phyloP scores from a whole-genome alignment of 1,140 invertebrate species.

The Lordiphosa clarofinis region DNA sequence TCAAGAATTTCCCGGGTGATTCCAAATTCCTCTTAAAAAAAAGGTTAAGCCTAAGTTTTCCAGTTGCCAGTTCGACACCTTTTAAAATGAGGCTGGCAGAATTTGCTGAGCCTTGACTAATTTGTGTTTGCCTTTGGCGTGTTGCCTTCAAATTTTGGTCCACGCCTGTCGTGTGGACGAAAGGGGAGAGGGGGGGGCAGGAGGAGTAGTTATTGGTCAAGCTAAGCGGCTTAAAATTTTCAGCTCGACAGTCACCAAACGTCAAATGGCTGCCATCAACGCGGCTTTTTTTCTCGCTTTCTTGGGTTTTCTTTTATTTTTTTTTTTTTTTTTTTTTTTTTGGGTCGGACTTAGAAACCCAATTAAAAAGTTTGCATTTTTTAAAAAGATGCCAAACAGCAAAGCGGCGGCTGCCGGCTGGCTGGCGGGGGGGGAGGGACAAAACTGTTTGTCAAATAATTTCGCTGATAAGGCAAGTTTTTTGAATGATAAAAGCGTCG shows the following conservation, averaged over 20 bases:
- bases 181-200: too few species aligned
- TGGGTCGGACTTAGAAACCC: slow-evolving; percentile 54
- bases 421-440: slow-evolving; percentile 40
- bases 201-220: slow-evolving; percentile 51
- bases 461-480: slow-evolving; percentile 35
- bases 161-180: too few species aligned
- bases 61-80: background rate
- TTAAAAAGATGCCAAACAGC: slow-evolving; percentile 36
- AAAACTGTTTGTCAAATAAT: slow-evolving; percentile 78
- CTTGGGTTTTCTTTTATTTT: slow-evolving; percentile 26
- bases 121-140: slow-evolving; percentile 28
- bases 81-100: slow-evolving; percentile 27
- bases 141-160: slow-evolving; percentile 41
- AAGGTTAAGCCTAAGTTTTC: too few species aligned
- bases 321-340: slow-evolving; percentile 7
- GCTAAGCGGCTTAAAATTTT: slow-evolving; percentile 71
- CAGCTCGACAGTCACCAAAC: slow-evolving; percentile 41
- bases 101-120: slow-evolving; percentile 29
- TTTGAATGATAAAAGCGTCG: slow-evolving; percentile 43
- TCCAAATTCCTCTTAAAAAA: too few species aligned
- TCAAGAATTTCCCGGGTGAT: too few species aligned
- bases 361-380: slow-evolving; percentile 78
- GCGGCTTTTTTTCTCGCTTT: slow-evolving; percentile 39
- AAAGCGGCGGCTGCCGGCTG: too few species aligned
- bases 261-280: slow-evolving; percentile 72